Evolutionary conservation across 2,888 invertebrate species (phyloP), one percentile per base, ranked within the genome.

Genomic region (Cephonodes hylas): DNA sequence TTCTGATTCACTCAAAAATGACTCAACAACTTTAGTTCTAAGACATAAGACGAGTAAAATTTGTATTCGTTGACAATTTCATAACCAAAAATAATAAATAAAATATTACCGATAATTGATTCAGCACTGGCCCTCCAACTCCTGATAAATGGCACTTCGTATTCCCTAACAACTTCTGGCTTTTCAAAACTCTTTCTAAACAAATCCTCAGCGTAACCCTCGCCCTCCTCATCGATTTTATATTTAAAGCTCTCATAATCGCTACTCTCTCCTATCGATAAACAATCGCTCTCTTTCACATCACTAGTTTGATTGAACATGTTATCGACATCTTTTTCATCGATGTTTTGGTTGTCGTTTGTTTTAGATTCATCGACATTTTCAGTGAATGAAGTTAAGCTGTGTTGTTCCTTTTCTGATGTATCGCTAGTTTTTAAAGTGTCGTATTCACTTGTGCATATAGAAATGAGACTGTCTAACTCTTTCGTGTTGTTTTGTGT

Each of bases 211-310:
- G 88, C 85, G 65, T 84, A 90, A 0, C 86, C 89, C 45, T 90
- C 90, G 64, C 83, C 85, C 34, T 91, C 93, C 0, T 94, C 93
- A 22, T 94, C 94, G 1, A 93, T 91, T 1, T 95, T 89, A 79
- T 93, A 93, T 71, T 94, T 93, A 65, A 96, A 90, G 73, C 96
- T 96, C 75, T 95, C 93, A 64, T 88, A 85, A 46, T 86, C 97
- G 76, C 95, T 95, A 75, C 96, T 96, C 71, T 96, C 96, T 0
- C 95, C 96, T 27, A 95, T 67, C 38, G 84, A 83, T 48, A 78
- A 64, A 69, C 88, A 96, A 75, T 95, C 94, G 34, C 84, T 83
- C 64, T 91, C 89, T 65, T 86, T 88, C 15, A 73, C 77, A 63
- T 84, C 81, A 63, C 73, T 76, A 59, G 64, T 79, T 71, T 3